Evolutionary conservation across 2,888 invertebrate species (phyloP), one percentile per base, ranked within the genome.

Genomic region (Aphidoletes aphidimyza): DNA sequence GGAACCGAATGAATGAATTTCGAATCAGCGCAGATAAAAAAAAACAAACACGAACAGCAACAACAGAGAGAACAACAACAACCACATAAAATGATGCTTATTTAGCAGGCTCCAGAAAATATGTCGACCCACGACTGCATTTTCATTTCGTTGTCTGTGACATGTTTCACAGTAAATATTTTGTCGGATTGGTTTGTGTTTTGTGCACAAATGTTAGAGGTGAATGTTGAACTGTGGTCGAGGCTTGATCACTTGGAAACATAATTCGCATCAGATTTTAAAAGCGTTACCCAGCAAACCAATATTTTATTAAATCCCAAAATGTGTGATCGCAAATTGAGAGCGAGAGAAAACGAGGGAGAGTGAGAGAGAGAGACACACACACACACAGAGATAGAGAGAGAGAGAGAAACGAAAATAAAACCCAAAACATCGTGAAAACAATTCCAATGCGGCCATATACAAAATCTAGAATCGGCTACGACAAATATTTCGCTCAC

Each of bases 151-250:
- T 30, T 54, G 22, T 30, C 30, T 14, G n/a, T 54, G 69, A 69
- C 69, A 30, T 69, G 69, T 69, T 69, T 69, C 54, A 22, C 54
- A n/a, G 54, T 54, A 54, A 54, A 54, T 54, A 54, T 69, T 34
- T 54, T 69, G 19, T 69, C 34, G 11, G 5, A 2, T 54, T 2
- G n/a, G 54, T 47, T 47, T 17, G 17, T 17, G 1, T 22, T 22
- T 22, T 54, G 2, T 22, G n/a, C 22, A 22, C 22, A 54, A 54
- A 54, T 54, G 22, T 54, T 54, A 54, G 54, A 54, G 22, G 17
- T 47, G 8, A 2, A 47, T 17, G 19, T 2, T 47, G 47, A 47
- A 47, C n/a, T n/a, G n/a, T n/a, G n/a, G n/a, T 47, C 47, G 47
- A 47, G 47, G n/a, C n/a, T n/a, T n/a, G n/a, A n/a, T n/a, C n/a